Base-by-base conservation (phyloP, 2,888 invertebrate species). In the Hylaea fasciaria region DNA sequence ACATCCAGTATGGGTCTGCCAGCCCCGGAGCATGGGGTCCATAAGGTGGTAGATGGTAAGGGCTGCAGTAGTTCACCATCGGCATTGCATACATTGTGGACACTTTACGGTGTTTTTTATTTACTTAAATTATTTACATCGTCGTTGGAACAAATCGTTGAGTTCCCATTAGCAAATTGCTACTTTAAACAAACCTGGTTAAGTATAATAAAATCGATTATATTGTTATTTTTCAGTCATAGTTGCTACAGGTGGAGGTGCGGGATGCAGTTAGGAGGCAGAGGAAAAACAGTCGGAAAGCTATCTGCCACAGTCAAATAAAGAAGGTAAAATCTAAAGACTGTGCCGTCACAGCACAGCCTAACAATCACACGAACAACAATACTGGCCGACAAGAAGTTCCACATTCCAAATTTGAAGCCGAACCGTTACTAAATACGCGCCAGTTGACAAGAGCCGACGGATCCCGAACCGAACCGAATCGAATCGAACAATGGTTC, bases 401-500 rank as follows among this genome's bases (percentile, higher is more conserved):
- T 73, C 72, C 74, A 74, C 89, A 89, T 90, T 89, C 90, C 88
- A 77, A 80, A 78, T 86, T 83, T 80, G 78, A 85, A 88, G 83
- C 83, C 82, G 68, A 22, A 88, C 87, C 89, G 87, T 86, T 81
- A 86, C 89, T 88, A 89, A 89, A 85, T 74, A 78, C 74, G 69
- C 71, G 72, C 82, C 81, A 79, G 82, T 85, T 83, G 86, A 87
- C 83, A 85, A 85, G 75, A 70, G 83, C 86, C 88, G 88, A 81
- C 85, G 71, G 70, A 66, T 67, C 68, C 77, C 80, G 80, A 82
- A 72, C 73, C 73, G 71, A 72, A 77, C 86, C 87, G 89, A 80
- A 78, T 76, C 91, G 79, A 91, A 92, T 91, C 74, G 65, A 58
- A 90, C 89, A 91, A 92, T 85, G 81, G 85, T 90, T 86, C 87